A percentile compares a stretch with the other conserved stretches of the same genome.
Conservation (phyloP, 2,888 invertebrate species). For the Alcis repandata region DNA sequence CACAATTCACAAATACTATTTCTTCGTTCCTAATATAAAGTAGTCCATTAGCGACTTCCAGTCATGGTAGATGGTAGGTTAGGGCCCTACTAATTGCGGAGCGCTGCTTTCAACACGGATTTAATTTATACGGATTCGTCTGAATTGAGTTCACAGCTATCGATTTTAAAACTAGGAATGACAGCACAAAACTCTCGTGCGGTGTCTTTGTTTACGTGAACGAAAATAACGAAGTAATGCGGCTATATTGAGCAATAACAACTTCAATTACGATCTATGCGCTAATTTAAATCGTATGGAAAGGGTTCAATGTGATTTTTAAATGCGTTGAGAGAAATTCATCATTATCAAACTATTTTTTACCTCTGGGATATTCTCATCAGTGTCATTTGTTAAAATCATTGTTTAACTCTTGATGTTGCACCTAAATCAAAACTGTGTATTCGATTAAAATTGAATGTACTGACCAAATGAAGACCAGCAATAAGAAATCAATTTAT, state of each 20-base stretch:
- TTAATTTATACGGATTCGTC: conserved; percentile 54
- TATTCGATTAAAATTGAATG: background rate
- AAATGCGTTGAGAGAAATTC: background rate
- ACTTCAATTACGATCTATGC: background rate
- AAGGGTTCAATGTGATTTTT: background rate
- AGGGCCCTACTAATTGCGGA: conserved; percentile 42
- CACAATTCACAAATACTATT: background rate
- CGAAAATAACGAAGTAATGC: conserved; percentile 30
- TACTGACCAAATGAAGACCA: background rate
- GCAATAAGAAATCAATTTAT: background rate
- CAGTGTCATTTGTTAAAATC: too few species aligned
- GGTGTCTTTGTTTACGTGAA: conserved; percentile 31
- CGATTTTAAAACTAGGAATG: conserved; percentile 48
- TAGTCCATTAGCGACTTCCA: conserved; percentile 28
- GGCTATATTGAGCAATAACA: conserved; percentile 30
- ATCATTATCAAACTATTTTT: background rate
- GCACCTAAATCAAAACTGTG: background rate
- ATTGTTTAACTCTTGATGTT: too few species aligned
- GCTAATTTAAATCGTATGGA: background rate
- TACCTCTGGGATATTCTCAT: background rate
- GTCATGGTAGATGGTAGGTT: conserved; percentile 30
- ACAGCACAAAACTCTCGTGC: conserved; percentile 30
- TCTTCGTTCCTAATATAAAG: conserved; percentile 9
- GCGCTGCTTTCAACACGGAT: conserved; percentile 48
- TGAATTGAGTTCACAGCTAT: conserved; percentile 52